A percentile compares a stretch with the other conserved stretches of the same genome.
phyloP scores from a whole-genome alignment of 2,797 vertebrate species.

The Microtus agrestis region DNA sequence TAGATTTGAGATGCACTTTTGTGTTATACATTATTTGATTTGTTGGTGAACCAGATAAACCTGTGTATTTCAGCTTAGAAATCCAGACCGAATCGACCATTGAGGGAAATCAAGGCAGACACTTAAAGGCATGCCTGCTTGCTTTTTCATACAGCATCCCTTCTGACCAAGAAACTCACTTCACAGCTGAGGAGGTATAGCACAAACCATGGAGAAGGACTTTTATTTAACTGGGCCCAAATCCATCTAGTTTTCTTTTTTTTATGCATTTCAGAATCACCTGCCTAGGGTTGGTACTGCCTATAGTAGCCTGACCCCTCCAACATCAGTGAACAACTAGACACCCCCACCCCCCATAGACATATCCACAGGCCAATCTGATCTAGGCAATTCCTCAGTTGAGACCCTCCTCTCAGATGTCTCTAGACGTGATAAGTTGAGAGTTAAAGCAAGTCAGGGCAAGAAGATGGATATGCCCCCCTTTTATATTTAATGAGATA shows the following conservation, averaged over 20 bases:
- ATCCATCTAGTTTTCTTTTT: background rate
- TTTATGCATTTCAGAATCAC: background rate
- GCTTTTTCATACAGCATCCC: background rate
- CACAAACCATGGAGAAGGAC: background rate
- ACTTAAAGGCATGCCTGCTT: background rate
- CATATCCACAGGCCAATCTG: background rate
- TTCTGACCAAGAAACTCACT: background rate
- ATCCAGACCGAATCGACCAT: background rate
- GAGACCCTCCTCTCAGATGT: background rate
- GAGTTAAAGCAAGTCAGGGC: background rate
- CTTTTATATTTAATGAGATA: conserved; percentile 10
- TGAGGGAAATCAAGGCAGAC: background rate
- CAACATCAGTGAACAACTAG: background rate
- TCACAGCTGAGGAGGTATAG: background rate
- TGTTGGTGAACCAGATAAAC: background rate
- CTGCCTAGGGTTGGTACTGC: background rate
- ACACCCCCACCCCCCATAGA: background rate
- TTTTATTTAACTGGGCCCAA: background rate
- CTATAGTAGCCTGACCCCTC: background rate
- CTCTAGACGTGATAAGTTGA: background rate
- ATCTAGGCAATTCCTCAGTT: background rate
- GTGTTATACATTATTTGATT: background rate
- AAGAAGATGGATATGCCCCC: background rate
- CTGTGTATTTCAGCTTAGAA: background rate
- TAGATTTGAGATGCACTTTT: background rate